Evolutionary conservation across 2,888 invertebrate species (phyloP), one percentile per base, ranked within the genome.

Genomic region (Sipha maydis): DNA sequence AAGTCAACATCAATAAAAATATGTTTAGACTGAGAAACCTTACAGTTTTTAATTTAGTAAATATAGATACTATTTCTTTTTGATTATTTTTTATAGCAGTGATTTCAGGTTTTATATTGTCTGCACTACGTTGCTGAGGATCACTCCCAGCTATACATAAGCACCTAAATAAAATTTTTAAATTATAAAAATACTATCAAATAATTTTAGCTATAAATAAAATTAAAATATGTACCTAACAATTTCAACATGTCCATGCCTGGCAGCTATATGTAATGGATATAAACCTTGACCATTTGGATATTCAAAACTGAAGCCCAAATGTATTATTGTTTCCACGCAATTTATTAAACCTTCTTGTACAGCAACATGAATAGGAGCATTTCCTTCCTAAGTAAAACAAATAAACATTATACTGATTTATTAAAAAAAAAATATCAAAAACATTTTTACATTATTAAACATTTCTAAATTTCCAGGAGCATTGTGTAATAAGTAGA

Each of bases 81-180:
- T 95, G 94, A 34, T 95, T 95, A 91, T 95, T 94, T 91, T 95
- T 95, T 85, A 96, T 92, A n/a, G 96, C 96, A 90, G 95, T 95
- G 73, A 96, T 95, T 91, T 96, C 96, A 8, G 96, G 95, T 78
- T 95, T 93, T 85, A 96, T 94, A 84, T 95, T 95, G 91, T 95
- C 95, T 91, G 93, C 93, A 91, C 95, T 95, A 83, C 94, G 93
- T 89, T 93, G 93, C 90, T 95, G 95, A 78, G 95, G 94, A 90
- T 94, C 94, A 90, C 95, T 95, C 75, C 95, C 95, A 89, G 95
- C 94, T 90, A 95, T 93, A 91, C 96, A 94, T 80, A 96, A 92
- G 91, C 94, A 94, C 90, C 94, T 94, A n/a, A 69, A 4, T 34
- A 19, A 61, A 14, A 78, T 1, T 0, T 21, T 85, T 78, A n/a